phyloP scores from a whole-genome alignment of 1,140 invertebrate genomes.

The Dryas iulia region DNA sequence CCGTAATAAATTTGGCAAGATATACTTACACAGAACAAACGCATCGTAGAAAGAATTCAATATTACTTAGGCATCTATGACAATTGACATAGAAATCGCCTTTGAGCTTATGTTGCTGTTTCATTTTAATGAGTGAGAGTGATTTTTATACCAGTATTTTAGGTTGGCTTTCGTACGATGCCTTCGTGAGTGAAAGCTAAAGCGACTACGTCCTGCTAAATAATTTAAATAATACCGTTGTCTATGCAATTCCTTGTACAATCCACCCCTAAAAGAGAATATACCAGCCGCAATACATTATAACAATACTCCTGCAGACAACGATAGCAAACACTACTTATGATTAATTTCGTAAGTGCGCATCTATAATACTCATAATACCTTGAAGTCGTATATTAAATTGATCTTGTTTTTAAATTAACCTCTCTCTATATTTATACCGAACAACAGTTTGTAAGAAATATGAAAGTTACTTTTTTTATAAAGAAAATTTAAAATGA shows the following conservation, averaged over 20 bases:
- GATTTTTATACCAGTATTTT: no score
- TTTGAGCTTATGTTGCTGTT: neutral
- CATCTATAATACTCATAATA: neutral
- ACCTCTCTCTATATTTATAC: neutral
- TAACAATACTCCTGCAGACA: neutral
- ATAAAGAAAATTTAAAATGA: no score
- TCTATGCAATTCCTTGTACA: neutral
- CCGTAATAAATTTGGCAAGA: neutral
- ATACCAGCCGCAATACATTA: neutral
- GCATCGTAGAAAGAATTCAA: neutral
- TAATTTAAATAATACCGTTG: neutral
- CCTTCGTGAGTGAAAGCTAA: neutral
- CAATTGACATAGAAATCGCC: neutral
- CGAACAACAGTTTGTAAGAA: neutral
- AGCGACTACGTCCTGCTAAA: neutral
- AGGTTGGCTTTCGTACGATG: neutral
- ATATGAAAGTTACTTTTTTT: neutral
- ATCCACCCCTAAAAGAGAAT: neutral
- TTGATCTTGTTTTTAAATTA: neutral
- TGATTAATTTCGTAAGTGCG: constrained; percentile 8
- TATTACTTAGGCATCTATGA: no score
- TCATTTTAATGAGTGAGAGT: neutral
- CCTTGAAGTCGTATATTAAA: neutral
- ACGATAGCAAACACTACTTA: neutral
- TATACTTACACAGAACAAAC: neutral